Evolutionary conservation across 2,888 invertebrate genomes (phyloP).

Genomic region (Idaea straminata): DNA sequence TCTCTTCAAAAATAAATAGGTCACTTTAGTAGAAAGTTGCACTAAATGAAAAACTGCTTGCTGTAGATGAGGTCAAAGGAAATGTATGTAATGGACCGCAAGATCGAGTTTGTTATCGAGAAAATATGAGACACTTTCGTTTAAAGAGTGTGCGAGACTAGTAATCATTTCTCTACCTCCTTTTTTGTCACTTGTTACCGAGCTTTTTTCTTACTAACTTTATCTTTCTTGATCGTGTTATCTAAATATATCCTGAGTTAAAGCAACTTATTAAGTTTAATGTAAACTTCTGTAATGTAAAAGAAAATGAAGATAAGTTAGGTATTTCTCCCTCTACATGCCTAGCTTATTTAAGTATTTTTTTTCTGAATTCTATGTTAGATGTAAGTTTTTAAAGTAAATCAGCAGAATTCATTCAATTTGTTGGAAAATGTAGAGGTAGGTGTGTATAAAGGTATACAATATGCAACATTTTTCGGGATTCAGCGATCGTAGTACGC

Average conservation of each 20-base stretch:
- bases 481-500: slow-evolving; percentile 59
- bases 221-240: slow-evolving; percentile 25
- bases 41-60: neutral
- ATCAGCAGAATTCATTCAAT: slow-evolving; percentile 2
- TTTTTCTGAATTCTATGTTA: neutral
- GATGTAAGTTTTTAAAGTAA: neutral
- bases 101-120: neutral
- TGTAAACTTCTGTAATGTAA: no score
- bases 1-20: neutral
- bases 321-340: no score
- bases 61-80: neutral
- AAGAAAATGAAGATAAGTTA: no score
- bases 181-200: no score
- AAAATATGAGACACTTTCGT: neutral
- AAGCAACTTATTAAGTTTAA: no score
- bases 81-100: neutral
- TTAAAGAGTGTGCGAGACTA: neutral
- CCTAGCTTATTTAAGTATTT: neutral
- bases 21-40: neutral
- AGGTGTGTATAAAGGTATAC: neutral
- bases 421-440: neutral
- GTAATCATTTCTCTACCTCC: neutral
- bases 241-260: no score
- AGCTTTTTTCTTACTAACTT: no score
- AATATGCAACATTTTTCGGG: slow-evolving; percentile 36